Conservation (phyloP, 1,140 invertebrate species). For the Drosophila repletoides region DNA sequence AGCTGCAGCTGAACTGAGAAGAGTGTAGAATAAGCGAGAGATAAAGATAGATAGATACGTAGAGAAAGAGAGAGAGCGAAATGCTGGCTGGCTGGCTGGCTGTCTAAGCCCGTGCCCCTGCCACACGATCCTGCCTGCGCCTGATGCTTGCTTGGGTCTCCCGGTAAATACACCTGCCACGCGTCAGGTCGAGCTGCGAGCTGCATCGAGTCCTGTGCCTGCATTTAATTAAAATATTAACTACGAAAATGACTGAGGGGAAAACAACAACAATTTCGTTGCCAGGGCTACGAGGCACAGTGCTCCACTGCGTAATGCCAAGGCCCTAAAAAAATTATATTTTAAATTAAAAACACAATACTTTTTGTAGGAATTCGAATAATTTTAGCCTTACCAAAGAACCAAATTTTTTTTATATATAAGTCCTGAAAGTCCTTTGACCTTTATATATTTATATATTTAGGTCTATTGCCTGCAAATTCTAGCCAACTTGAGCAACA, state of each 20-base stretch:
- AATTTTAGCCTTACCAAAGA: no score
- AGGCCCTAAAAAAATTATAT: no score
- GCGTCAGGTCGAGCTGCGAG: constrained; percentile 48
- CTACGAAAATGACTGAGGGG: constrained; percentile 64
- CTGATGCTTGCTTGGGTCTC: constrained; percentile 9
- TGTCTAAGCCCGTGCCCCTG: constrained; percentile 67
- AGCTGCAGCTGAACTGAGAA: constrained; percentile 48
- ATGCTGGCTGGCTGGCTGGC: no score
- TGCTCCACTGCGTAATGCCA: no score
- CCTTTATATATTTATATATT: no score
- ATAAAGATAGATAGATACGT: constrained; percentile 8
- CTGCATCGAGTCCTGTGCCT: constrained; percentile 56
- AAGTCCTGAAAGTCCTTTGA: no score
- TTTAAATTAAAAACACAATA: no score
- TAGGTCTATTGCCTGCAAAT: no score
- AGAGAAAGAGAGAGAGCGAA: constrained; percentile 15
- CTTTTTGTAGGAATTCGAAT: no score
- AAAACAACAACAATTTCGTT: constrained; percentile 23
- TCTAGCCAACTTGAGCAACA: no score
- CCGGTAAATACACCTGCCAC: constrained; percentile 79
- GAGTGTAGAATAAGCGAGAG: not conserved
- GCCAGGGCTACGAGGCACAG: constrained; percentile 6
- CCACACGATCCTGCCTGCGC: constrained; percentile 23
- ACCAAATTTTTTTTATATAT: no score
- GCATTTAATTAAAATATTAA: constrained; percentile 82